Evolutionary conservation across 2,797 vertebrate species (phyloP).

Genomic region (Podarcis lilfordi): DNA sequence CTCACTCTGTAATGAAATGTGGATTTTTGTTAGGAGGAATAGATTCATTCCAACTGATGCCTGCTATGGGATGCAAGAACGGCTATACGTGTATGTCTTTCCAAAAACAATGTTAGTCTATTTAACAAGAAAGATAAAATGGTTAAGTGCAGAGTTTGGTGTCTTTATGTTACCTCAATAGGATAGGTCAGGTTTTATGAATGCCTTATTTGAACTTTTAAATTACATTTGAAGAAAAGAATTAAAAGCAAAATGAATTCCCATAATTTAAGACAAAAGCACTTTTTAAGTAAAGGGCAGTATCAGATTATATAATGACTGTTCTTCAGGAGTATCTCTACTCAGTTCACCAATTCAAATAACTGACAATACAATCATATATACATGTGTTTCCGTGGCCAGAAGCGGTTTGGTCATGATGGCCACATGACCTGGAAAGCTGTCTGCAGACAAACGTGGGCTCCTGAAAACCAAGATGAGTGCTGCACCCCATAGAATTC

Average conservation of each 20-base stretch:
- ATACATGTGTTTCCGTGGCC: not conserved
- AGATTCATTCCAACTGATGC: fast-evolving
- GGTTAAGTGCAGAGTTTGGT: not conserved
- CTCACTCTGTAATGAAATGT: not conserved
- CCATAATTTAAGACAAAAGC: not conserved
- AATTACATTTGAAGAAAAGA: not conserved
- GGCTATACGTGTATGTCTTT: not conserved
- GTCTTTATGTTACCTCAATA: not conserved
- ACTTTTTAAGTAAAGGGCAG: not conserved
- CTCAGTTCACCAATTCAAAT: no score
- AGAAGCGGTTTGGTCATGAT: no score
- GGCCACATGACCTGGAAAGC: no score
- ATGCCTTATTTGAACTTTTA: not conserved
- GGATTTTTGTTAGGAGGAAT: not conserved
- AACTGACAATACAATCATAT: not conserved
- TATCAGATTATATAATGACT: not conserved
- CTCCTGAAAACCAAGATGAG: no score
- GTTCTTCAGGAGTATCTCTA: not conserved
- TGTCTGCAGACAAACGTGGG: no score
- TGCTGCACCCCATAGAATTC: no score
- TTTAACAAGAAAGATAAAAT: not conserved
- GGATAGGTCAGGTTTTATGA: not conserved
- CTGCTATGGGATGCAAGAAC: fast-evolving
- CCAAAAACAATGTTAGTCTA: not conserved
- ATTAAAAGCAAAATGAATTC: not conserved